Conservation (phyloP, 2,888 invertebrate genomes). For the Doris montereyensis region DNA sequence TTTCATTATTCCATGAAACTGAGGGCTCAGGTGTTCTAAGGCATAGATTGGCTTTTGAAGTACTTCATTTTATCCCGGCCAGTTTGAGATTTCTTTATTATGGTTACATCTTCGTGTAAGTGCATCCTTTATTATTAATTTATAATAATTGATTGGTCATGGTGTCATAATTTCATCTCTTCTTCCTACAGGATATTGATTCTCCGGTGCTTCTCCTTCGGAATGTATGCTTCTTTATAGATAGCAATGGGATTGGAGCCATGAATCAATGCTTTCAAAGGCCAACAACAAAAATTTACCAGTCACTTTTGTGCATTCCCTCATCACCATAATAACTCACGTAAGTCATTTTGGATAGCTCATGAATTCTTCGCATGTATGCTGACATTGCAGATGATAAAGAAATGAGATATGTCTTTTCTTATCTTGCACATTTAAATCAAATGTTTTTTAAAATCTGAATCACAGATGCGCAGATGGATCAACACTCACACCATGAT, state of each 20-base stretch:
- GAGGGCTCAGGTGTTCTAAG: too few species aligned
- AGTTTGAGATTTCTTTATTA: background rate
- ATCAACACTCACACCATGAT: constrained; percentile 91
- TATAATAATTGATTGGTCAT: background rate
- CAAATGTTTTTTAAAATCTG: too few species aligned
- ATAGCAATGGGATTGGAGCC: constrained; percentile 88
- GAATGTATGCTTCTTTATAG: constrained; percentile 94
- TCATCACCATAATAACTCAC: constrained; percentile 92
- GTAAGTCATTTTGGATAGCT: too few species aligned
- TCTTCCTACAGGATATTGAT: constrained; percentile 84
- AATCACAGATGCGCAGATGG: constrained; percentile 86
- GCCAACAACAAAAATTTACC: constrained; percentile 83
- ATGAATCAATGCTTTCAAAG: constrained; percentile 90
- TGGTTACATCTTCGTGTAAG: background rate
- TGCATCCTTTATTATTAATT: background rate
- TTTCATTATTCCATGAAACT: too few species aligned
- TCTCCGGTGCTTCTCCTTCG: constrained; percentile 89
- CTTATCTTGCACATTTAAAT: too few species aligned
- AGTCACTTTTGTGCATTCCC: constrained; percentile 90
- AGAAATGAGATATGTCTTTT: too few species aligned
- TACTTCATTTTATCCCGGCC: background rate
- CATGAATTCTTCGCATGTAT: too few species aligned
- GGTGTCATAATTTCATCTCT: background rate
- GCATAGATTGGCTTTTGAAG: background rate
- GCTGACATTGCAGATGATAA: too few species aligned